Conservation (phyloP, 2,797 vertebrate species). For the Alexandromys oeconomus region DNA sequence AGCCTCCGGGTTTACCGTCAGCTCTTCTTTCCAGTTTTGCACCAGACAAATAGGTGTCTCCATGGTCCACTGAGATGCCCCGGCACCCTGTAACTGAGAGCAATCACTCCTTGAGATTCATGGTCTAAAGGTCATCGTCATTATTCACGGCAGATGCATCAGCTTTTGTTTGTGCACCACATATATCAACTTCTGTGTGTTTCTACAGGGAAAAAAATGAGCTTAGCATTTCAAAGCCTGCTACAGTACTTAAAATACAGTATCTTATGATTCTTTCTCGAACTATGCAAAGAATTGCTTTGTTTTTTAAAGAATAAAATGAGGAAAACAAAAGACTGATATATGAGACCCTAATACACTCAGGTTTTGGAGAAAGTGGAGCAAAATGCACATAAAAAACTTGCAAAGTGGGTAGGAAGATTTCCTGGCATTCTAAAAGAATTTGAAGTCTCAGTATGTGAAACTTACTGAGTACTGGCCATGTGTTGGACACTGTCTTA, state of each 20-base stretch:
- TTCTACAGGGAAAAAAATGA: not conserved
- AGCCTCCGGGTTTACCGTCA: constrained; percentile 77
- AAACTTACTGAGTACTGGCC: not conserved
- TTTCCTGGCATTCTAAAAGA: not conserved
- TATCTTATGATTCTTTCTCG: not conserved
- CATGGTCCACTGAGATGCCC: not conserved
- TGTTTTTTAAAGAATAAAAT: not conserved
- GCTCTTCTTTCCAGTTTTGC: constrained; percentile 70
- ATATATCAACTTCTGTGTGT: not conserved
- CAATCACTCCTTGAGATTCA: not conserved
- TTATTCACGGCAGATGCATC: not conserved
- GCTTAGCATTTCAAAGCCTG: not conserved
- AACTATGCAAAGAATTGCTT: not conserved
- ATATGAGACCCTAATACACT: not conserved
- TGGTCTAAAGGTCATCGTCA: not conserved
- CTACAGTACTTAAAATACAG: not conserved
- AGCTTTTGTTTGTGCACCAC: not conserved
- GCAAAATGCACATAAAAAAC: not conserved
- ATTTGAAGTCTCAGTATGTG: not conserved
- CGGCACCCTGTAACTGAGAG: constrained; percentile 40
- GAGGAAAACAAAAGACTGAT: not conserved
- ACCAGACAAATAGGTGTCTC: constrained; percentile 82
- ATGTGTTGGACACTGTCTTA: not conserved
- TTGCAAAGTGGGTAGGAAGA: not conserved
- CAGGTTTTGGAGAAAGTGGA: not conserved